phyloP scores from a whole-genome alignment of 2,113 vertebrate genomes.

The Nestor notabilis region DNA sequence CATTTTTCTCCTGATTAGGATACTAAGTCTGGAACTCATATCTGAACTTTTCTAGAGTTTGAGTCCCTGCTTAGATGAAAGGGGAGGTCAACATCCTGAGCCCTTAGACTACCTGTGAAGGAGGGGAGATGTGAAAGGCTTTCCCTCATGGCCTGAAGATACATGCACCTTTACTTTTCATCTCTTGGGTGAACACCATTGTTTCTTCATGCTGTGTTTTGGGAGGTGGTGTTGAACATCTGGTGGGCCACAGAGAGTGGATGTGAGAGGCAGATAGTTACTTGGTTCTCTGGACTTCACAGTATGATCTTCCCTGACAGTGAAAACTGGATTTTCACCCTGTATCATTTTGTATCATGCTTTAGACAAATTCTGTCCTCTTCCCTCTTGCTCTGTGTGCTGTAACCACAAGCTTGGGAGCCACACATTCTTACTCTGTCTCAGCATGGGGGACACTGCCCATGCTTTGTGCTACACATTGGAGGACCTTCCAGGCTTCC shows the following conservation, averaged over 20 bases:
- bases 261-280: neutral
- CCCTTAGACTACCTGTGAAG: neutral
- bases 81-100: neutral
- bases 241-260: neutral
- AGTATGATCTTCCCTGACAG: neutral
- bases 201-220: neutral
- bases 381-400: neutral
- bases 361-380: neutral
- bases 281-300: neutral
- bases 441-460: neutral
- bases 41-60: neutral
- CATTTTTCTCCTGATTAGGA: neutral
- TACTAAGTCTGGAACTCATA: neutral
- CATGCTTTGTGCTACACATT: neutral
- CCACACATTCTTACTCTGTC: fast-evolving
- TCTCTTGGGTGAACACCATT: neutral
- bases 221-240: neutral
- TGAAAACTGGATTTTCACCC: neutral
- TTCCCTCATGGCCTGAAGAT: neutral
- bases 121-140: neutral
- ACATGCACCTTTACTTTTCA: neutral
- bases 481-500: neutral
- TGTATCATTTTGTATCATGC: too few species aligned
- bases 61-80: neutral
- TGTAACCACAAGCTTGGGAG: neutral